Evolutionary conservation across 2,113 vertebrate genomes (phyloP).

Genomic region (Scopus umbretta): DNA sequence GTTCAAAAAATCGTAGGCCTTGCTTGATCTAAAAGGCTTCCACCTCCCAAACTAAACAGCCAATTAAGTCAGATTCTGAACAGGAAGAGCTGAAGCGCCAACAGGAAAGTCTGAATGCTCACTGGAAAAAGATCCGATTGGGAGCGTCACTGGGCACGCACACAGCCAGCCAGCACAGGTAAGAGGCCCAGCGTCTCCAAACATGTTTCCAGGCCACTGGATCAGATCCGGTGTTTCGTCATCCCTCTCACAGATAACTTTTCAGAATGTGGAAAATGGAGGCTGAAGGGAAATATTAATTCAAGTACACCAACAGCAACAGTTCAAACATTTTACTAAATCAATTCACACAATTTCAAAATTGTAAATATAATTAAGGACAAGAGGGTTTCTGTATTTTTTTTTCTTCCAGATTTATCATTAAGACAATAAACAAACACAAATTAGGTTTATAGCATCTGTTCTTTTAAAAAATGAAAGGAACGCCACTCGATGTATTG

Average conservation of each 20-base stretch:
- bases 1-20: not conserved
- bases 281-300: not conserved
- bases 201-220: rapidly evolving
- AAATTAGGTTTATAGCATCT: constrained; percentile 73
- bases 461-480: constrained; percentile 69
- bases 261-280: not conserved
- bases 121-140: not conserved
- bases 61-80: not conserved
- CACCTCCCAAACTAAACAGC: not conserved
- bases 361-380: constrained; percentile 83
- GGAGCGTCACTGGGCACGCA: not conserved
- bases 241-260: not conserved
- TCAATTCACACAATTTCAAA: constrained; percentile 86
- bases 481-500: constrained; percentile 72
- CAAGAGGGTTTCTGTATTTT: constrained; percentile 65
- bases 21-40: not conserved
- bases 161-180: not conserved
- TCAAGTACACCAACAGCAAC: constrained; percentile 56
- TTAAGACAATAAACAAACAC: constrained; percentile 85
- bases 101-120: not conserved
- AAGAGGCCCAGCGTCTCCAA: not conserved
- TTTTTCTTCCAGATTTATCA: constrained; percentile 71
- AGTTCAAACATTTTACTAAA: constrained; percentile 87
- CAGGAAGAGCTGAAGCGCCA: not conserved
- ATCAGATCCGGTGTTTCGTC: not conserved